These are phyloP conservation scores for Lithophane leautieri DNA, from an alignment of 2,888 invertebrate genomes.

Conservation along the genomic window DNA sequence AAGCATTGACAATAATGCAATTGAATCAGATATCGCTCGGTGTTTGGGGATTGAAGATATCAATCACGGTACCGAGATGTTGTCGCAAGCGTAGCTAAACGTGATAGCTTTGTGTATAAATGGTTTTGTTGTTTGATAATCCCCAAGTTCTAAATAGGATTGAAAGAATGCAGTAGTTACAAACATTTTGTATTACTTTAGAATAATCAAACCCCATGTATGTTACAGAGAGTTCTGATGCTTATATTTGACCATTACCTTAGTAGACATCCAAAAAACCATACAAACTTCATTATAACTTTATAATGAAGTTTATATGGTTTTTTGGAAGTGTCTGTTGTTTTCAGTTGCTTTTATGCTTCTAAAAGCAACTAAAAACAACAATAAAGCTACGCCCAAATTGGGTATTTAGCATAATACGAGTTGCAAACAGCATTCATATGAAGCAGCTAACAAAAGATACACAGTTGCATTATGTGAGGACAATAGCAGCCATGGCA, in stretches of 20 bases:
- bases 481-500: conserved; percentile 47
- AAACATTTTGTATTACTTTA: neutral
- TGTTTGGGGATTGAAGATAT: conserved; percentile 25
- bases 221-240: neutral
- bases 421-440: conserved; percentile 41
- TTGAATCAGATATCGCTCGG: conserved; percentile 30
- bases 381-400: conserved; percentile 38
- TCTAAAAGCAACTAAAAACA: conserved; percentile 30
- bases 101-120: conserved; percentile 17
- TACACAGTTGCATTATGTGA: conserved; percentile 49
- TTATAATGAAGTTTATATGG: too few species aligned
- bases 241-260: too few species aligned
- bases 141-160: neutral
- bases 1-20: conserved; percentile 55
- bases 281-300: neutral
- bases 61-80: conserved; percentile 16
- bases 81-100: conserved; percentile 5
- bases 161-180: neutral
- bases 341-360: too few species aligned
- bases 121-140: conserved; percentile 4
- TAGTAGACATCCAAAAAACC: neutral
- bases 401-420: conserved; percentile 54
- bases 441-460: conserved; percentile 53
- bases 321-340: too few species aligned
- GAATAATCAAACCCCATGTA: too few species aligned